These are phyloP conservation scores for Halictus ligatus DNA, from an alignment of 2,888 invertebrate genomes.

Conservation along the genomic window DNA sequence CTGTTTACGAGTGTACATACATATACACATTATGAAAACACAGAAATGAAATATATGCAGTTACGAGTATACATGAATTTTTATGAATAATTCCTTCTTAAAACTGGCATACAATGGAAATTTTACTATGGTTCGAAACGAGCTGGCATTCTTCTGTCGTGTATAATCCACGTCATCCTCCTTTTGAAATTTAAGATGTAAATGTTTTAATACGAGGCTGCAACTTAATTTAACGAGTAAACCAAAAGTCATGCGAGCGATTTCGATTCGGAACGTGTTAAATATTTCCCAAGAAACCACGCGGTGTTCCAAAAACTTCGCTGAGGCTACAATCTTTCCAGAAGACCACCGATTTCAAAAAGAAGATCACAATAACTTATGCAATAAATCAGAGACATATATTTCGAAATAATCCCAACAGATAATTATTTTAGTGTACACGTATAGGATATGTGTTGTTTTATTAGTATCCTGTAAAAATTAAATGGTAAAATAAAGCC, in stretches of 20 bases:
- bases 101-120: constrained; percentile 1
- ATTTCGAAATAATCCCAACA: no score
- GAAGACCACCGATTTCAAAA: no score
- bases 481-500: no score
- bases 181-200: neutral
- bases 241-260: neutral
- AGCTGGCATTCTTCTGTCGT: neutral
- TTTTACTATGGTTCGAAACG: neutral
- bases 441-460: no score
- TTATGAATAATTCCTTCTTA: constrained; percentile 1
- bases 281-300: neutral
- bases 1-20: neutral
- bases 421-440: no score
- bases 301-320: no score
- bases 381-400: no score
- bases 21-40: neutral
- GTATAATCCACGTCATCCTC: neutral
- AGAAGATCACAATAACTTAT: no score
- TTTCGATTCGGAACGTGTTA: neutral
- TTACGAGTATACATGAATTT: neutral
- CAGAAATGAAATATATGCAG: neutral
- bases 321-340: no score
- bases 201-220: neutral
- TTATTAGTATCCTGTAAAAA: no score
- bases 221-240: neutral